Base-by-base conservation (phyloP, 2,797 vertebrate genomes). In the Ibycter americanus region DNA sequence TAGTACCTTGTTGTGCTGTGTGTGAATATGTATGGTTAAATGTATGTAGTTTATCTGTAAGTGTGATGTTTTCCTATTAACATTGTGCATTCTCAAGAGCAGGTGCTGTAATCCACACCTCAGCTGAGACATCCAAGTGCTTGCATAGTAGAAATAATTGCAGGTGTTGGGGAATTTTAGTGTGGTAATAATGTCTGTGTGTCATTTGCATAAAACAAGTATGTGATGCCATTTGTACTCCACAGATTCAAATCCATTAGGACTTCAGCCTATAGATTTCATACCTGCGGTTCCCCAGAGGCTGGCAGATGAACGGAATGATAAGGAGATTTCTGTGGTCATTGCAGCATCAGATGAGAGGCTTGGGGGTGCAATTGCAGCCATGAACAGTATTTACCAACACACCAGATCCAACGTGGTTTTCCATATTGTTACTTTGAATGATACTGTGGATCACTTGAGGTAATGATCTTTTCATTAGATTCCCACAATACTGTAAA, bases 351-450 rank as follows among this genome's bases (percentile, higher is more conserved):
- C 98, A 2, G 99, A 99, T 95, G 99, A 99, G 42, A 98, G 99
- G 94, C 99, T 99, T 0, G 99, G 99, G 15, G 99, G 99, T 51
- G 98, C 98, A 40, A 98, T 99, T 38, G 98, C 99, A 84, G 99
- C 99, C 67, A 99, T 99, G 95, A 99, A 99, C 97, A 99, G 99
- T 62, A 97, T 99, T 97, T 98, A 98, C 93, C 98, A 86, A 65
- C 99, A 99, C 96, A 99, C 98, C 71, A 99, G 96, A 96, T 98
- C 99, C 97, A 99, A 98, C 3, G 98, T 99, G 67, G 97, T 99
- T 26, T 99, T 99, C 98, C 98, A 99, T 92, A 98, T 99, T 42
- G 99, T 99, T 80, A 99, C 99, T 6, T 92, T 99, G 88, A 99
- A 99, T 54, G 98, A 98, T 88, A 99, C 99, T 5, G 98, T 98